These are phyloP conservation scores for Heptranchias perlo DNA, from an alignment of 2,113 vertebrate species.

Conservation along the genomic window DNA sequence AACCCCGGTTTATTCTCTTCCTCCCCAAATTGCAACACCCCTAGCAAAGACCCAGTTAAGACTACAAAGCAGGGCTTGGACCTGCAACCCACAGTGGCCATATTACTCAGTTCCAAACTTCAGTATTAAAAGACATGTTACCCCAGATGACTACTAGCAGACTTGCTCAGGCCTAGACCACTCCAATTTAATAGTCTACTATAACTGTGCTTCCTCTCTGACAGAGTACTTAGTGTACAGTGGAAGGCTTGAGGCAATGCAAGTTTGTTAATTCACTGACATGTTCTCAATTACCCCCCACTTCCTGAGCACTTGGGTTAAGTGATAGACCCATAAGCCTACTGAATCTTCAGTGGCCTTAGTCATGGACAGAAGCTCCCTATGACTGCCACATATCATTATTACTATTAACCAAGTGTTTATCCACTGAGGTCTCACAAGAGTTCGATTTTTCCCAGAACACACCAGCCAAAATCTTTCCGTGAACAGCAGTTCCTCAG, in stretches of 20 bases:
- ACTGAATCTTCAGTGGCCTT: not conserved
- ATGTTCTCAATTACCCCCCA: not conserved
- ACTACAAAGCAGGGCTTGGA: not conserved
- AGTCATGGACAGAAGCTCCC: not conserved
- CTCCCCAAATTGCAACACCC: not conserved
- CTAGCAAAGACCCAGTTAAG: not conserved
- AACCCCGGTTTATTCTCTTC: too few relatives aligned
- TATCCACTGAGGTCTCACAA: not conserved
- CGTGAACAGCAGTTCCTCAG: not conserved
- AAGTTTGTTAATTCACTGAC: not conserved
- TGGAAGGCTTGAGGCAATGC: not conserved
- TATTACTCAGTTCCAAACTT: not conserved
- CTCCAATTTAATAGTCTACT: not conserved
- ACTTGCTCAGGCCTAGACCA: not conserved
- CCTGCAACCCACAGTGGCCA: not conserved
- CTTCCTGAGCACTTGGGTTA: not conserved
- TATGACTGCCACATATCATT: not conserved
- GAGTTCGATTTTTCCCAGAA: not conserved
- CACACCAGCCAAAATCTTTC: not conserved
- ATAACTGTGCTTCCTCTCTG: not conserved
- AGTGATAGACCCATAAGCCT: not conserved
- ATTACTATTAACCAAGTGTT: not conserved
- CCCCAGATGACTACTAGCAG: not conserved
- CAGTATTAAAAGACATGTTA: not conserved
- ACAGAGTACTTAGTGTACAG: not conserved